phyloP scores from a whole-genome alignment of 2,888 invertebrate species.

The Aphidoletes aphidimyza region DNA sequence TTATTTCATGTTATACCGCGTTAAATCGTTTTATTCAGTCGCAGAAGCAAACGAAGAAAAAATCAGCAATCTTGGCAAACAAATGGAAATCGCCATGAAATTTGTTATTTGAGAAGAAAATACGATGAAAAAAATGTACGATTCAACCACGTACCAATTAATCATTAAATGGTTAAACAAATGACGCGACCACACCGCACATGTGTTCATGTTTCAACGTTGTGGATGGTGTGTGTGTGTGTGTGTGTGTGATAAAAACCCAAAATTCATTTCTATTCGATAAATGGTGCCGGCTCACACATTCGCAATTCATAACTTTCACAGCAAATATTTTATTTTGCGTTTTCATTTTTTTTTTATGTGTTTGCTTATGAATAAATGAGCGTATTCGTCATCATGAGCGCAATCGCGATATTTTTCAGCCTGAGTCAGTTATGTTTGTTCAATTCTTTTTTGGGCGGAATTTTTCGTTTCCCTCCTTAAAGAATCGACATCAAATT shows the following conservation, averaged over 20 bases:
- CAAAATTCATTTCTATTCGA: neutral
- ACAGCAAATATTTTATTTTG: constrained; percentile 25
- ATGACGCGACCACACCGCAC: neutral
- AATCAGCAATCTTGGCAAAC: neutral
- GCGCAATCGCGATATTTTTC: no score
- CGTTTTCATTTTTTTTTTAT: neutral
- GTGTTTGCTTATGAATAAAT: neutral
- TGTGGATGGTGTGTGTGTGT: no score
- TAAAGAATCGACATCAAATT: constrained; percentile 12
- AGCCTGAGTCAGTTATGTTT: neutral
- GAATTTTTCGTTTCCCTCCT: no score
- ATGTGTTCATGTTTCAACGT: constrained; percentile 24
- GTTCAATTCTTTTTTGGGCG: neutral
- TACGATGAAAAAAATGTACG: neutral
- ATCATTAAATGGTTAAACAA: neutral
- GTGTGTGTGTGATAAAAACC: neutral
- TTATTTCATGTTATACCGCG: neutral
- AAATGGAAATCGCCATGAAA: neutral
- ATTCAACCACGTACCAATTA: neutral
- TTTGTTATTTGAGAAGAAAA: neutral
- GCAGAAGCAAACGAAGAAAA: no score
- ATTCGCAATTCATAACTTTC: neutral
- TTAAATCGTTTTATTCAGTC: neutral
- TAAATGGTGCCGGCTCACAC: neutral
- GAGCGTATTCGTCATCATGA: neutral